These are phyloP conservation scores for Odontocolon sp. DNA, from an alignment of 2,888 invertebrate genomes.

Conservation along the genomic window DNA sequence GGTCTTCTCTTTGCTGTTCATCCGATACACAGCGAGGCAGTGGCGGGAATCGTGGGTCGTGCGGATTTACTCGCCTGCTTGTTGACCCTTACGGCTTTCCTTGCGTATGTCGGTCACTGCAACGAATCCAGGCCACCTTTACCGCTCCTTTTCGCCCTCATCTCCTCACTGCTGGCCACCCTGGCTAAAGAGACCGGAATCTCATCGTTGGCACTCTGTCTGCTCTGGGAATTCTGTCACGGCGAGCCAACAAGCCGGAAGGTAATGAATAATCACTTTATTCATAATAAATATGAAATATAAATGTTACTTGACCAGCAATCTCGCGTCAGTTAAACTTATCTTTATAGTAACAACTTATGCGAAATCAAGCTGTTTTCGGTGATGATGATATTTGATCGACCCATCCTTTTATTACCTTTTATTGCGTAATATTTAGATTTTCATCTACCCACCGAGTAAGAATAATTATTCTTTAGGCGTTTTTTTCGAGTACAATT, in stretches of 20 bases:
- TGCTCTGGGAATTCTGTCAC: constrained; percentile 89
- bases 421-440: too few species aligned
- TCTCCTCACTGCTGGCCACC: constrained; percentile 89
- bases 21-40: constrained; percentile 98
- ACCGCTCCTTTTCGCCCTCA: constrained; percentile 76
- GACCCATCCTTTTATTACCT: too few species aligned
- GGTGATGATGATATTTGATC: too few species aligned
- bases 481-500: too few species aligned
- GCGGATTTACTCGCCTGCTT: constrained; percentile 96
- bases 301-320: too few species aligned
- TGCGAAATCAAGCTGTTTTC: too few species aligned
- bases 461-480: too few species aligned
- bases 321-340: too few species aligned
- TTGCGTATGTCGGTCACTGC: constrained; percentile 91
- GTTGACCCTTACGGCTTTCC: constrained; percentile 93
- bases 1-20: constrained; percentile 96
- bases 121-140: constrained; percentile 74
- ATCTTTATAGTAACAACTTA: too few species aligned
- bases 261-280: constrained; percentile 66
- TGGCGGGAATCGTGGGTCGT: constrained; percentile 96
- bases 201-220: constrained; percentile 94
- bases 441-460: too few species aligned
- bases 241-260: constrained; percentile 75
- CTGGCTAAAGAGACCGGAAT: constrained; percentile 98
- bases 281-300: too few species aligned